Base-by-base conservation (phyloP, 2,113 vertebrate species). In the Eretmochelys imbricata region DNA sequence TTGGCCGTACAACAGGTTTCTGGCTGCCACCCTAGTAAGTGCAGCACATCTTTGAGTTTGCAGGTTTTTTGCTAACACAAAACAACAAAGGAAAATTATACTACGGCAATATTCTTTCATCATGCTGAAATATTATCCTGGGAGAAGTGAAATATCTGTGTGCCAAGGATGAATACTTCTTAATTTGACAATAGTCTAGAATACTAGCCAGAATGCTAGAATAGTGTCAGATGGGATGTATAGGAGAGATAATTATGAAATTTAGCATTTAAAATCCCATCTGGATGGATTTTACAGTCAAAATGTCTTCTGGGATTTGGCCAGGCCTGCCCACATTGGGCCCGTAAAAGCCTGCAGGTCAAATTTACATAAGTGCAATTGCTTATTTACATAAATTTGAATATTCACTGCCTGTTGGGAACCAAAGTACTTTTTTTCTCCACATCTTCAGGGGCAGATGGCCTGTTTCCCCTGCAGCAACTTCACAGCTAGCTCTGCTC, bases 241-340 rank as follows among this genome's bases (percentile, higher is more conserved):
- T 59, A 72, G 54, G 16, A 84, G 87, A 87, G 17, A 10, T 1
- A 29, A 48, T 24, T 83, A 90, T 10, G 82, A 57, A 59, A 90
- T 84, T 85, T 92, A 89, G 86, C 85, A 78, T 84, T 87, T 88
- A 93, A 96, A 95, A 88, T 76, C 50, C 85, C 83, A 91, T 88
- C 79, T 90, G 81, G 78, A 62, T 48, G 19, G 25, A n/a, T 42
- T 80, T 94, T 59, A 49, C 57, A 80, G 78, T 57, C 89, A 75
- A 91, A 48, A 42, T 85, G 75, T 86, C 84, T 93, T 51, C 85
- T 29, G n/a, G 62, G 81, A n/a, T 81, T 89, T 91, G 46, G 88
- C 49, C 62, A 93, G 29, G 20, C 80, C 85, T 86, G 72, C 59
- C 93, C 55, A 54, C 29, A 1, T 2, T 38, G 38, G 22, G 88